Evolutionary conservation across 2,113 vertebrate genomes (phyloP), one percentile per base, ranked within the genome.

Genomic region (Eurypyga helias): DNA sequence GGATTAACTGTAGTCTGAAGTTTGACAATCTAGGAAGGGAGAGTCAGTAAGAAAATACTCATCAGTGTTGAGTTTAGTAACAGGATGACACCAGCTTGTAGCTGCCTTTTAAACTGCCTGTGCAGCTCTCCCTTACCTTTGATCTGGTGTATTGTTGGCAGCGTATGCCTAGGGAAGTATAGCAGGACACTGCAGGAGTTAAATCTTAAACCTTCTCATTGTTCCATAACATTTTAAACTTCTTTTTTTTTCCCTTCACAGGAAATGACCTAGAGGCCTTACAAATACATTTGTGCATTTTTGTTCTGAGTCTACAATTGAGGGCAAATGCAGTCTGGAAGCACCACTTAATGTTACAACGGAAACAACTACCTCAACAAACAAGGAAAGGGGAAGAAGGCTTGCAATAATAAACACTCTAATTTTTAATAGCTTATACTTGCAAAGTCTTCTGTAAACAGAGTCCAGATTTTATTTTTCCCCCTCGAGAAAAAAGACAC

Each of bases 261-360:
- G 99, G 99, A 99, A 99, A 99, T 99, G 99, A 99, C 98, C 99
- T 99, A 99, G 99, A 99, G 99, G 99, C 99, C 99, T 99, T 99
- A 99, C 98, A 98, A 98, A 98, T 99, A 98, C 97, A 98, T 98
- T 97, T 97, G 98, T 98, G 98, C 98, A 98, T 98, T 98, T 98
- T 98, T 98, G 94, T 98, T 99, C 97, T 92, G 98, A 98, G 98
- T 96, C 96, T 96, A 97, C 98, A 97, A 96, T 95, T 96, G 98
- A 98, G 92, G 98, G 98, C 97, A 97, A 98, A 95, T 85, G 71
- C 95, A 98, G 98, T 98, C 97, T 99, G 98, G 98, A 98, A 99
- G 98, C 98, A 98, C 93, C 98, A 98, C 97, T 99, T 99, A 98
- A 98, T 97, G 94, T 97, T 97, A 97, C 98, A 98, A 98, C 97